phyloP scores from a whole-genome alignment of 2,113 vertebrate species.

The Thamnaconus septentrionalis region DNA sequence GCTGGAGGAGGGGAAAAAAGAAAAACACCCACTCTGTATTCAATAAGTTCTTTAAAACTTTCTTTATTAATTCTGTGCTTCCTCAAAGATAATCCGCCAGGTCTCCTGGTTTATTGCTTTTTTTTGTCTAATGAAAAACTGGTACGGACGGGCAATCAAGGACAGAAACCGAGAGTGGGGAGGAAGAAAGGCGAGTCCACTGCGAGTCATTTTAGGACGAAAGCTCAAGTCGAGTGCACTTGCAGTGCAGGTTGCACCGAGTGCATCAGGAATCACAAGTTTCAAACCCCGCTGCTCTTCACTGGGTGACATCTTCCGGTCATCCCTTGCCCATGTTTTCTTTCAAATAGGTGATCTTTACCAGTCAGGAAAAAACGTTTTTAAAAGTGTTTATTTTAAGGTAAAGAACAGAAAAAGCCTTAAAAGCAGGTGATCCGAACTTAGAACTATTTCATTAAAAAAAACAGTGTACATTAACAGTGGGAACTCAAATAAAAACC shows the following conservation, averaged over 20 bases:
- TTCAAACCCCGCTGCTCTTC: constrained; percentile 9
- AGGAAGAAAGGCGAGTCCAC: constrained; percentile 4
- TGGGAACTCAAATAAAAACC: too few relatives aligned
- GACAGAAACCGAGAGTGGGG: constrained; percentile 17
- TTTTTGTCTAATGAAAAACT: constrained; percentile 56
- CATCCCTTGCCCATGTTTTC: neutral
- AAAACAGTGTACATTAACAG: too few relatives aligned
- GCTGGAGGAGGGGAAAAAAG: constrained; percentile 10
- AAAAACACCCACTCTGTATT: constrained; percentile 25
- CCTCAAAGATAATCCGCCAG: constrained; percentile 55
- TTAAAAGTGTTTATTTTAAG: too few relatives aligned
- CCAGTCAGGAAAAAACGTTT: too few relatives aligned
- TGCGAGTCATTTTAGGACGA: constrained; percentile 29
- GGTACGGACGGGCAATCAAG: constrained; percentile 55
- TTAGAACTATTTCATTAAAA: too few relatives aligned
- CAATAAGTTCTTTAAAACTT: constrained; percentile 50
- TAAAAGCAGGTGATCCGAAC: too few relatives aligned
- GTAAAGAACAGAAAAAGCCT: too few relatives aligned
- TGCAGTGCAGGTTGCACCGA: constrained; percentile 16
- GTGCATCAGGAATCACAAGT: constrained; percentile 3
- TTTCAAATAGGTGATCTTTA: neutral
- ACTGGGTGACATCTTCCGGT: constrained; percentile 9
- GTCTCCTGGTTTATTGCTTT: constrained; percentile 61
- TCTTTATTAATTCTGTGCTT: constrained; percentile 61
- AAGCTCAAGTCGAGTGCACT: constrained; percentile 24